Base-by-base conservation (phyloP, 2,888 invertebrate species). In the Lepidocyrtinus sp. region DNA sequence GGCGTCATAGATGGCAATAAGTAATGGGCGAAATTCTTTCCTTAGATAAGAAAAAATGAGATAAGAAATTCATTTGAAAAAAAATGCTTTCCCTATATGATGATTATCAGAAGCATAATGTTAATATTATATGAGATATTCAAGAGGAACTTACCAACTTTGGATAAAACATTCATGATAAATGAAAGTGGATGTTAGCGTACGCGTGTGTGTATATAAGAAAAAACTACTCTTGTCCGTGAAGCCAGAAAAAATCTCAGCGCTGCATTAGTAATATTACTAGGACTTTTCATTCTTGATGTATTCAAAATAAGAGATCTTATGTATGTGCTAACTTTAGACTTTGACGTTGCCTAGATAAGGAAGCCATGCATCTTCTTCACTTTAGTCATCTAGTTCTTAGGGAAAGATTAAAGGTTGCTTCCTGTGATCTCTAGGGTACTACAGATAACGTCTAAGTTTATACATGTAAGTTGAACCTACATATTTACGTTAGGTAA, bases 371-470 rank as follows among this genome's bases (percentile, higher is more conserved):
- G 64, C 50, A 64, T 73, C 72, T 73, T 73, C 63, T 25, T 73
- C 72, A 73, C 46, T 15, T 50, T n/a, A 59, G 59, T 59, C 59
- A 59, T 21, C 21, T 22, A 59, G 64, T 73, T 64, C 72, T 63
- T 46, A 26, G 9, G n/a, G 36, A 64, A 64, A 73, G 72, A 73
- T 73, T 73, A 73, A 73, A 73, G 72, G 72, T 73, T 73, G 72
- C 50, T 64, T 73, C 64, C 64, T 50, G 46, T 24, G 45, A 69
- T 73, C 64, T 64, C 64, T 61, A 12, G 59, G 70, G 70, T 73
- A 27, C 50, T 22, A 50, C 69, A 69, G 69, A 69, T 69, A 69
- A 55, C 69, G 69, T 63, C 72, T 12, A 25, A 21, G 17, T 26
- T 19, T 22, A 55, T 21, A 59, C 19, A 5, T 7, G 9, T 36